Evolutionary conservation across 2,113 vertebrate genomes (phyloP).

Genomic region (Asarcornis scutulata): DNA sequence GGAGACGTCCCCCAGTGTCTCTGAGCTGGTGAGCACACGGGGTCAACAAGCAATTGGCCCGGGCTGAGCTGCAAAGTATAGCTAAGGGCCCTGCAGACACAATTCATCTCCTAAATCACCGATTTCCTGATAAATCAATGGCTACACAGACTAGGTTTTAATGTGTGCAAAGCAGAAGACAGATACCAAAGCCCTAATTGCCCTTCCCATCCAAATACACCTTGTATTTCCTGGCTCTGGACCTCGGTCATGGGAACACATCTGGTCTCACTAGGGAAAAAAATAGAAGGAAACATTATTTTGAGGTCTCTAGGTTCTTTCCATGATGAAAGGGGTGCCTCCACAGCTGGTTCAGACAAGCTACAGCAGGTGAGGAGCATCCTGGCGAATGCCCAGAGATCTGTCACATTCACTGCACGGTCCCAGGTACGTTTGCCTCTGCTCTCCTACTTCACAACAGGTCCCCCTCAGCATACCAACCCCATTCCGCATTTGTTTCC

Average conservation of each 20-base stretch:
- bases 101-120: neutral
- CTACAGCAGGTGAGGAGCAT: neutral
- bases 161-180: neutral
- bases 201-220: neutral
- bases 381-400: neutral
- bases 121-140: neutral
- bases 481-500: neutral
- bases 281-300: neutral
- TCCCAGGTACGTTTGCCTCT: neutral
- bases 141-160: neutral
- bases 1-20: neutral
- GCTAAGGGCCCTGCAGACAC: no score
- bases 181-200: rapidly evolving
- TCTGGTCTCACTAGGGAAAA: neutral
- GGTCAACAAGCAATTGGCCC: rapidly evolving
- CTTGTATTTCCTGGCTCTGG: neutral
- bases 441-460: constrained; percentile 6
- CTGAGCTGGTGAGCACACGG: neutral
- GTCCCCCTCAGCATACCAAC: neutral
- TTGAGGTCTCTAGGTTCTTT: neutral
- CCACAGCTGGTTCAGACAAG: neutral
- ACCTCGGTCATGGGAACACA: neutral
- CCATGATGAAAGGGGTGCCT: neutral
- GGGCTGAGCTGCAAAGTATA: neutral
- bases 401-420: neutral